phyloP scores from a whole-genome alignment of 2,888 invertebrate species.

The Pristionchus fissidentatus region DNA sequence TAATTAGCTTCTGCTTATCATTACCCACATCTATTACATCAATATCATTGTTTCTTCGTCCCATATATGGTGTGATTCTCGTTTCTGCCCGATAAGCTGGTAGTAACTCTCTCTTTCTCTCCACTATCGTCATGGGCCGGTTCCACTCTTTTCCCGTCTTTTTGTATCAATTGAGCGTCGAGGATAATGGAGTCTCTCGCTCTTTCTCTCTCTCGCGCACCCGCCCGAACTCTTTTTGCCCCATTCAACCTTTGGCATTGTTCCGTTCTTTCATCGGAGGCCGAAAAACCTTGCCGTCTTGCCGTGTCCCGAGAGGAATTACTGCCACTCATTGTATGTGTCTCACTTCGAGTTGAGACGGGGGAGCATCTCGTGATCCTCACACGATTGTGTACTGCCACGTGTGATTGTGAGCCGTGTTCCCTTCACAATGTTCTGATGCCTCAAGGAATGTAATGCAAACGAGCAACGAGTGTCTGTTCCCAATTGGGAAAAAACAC shows the following conservation, averaged over 20 bases:
- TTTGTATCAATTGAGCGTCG: slow-evolving; percentile 36
- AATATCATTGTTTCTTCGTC: too few relatives aligned
- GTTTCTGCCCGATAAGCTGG: slow-evolving; percentile 2
- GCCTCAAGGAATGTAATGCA: too few relatives aligned
- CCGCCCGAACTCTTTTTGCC: not conserved
- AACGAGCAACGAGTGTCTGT: too few relatives aligned
- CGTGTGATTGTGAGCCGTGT: slow-evolving; percentile 16
- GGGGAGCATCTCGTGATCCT: too few relatives aligned
- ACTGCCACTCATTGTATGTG: slow-evolving; percentile 14
- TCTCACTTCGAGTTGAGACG: too few relatives aligned
- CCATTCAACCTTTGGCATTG: slow-evolving; percentile 39
- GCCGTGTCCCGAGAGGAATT: not conserved
- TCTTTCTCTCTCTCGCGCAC: not conserved
- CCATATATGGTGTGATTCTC: not conserved
- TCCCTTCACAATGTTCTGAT: too few relatives aligned
- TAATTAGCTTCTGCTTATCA: not conserved
- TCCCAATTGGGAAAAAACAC: too few relatives aligned
- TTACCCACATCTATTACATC: too few relatives aligned
- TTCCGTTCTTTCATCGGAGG: slow-evolving; percentile 15
- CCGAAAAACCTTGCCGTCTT: not conserved
- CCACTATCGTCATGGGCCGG: slow-evolving; percentile 18
- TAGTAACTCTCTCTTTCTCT: slow-evolving; percentile 16
- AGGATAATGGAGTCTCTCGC: slow-evolving; percentile 34
- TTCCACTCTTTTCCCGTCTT: slow-evolving; percentile 39
- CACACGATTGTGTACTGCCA: too few relatives aligned